phyloP scores from a whole-genome alignment of 2,797 vertebrate species.

The Psittacula derbiana region DNA sequence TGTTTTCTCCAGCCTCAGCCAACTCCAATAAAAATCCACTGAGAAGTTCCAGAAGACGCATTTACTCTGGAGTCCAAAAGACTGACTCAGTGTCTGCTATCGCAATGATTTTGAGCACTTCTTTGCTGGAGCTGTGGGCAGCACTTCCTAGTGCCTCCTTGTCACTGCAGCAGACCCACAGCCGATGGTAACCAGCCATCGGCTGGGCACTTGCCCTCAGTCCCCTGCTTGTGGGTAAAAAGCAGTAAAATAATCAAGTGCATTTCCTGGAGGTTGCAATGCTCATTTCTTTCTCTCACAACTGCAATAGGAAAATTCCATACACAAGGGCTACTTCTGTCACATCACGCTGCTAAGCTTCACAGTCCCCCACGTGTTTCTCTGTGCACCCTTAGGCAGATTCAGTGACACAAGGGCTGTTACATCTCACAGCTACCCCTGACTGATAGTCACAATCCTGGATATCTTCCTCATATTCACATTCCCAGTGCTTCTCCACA shows the following conservation, averaged over 20 bases:
- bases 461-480: not conserved
- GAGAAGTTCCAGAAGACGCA: slow-evolving; percentile 1
- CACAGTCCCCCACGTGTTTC: not conserved
- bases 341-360: not conserved
- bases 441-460: not conserved
- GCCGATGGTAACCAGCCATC: not conserved
- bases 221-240: not conserved
- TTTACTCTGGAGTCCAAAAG: not conserved
- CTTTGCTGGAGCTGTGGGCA: not conserved
- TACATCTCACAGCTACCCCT: not conserved
- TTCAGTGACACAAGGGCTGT: not conserved
- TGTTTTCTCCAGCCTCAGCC: slow-evolving; percentile 19
- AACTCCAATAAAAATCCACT: slow-evolving; percentile 28
- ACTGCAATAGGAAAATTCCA: not conserved
- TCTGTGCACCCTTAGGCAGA: not conserved
- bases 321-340: not conserved
- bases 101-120: not conserved
- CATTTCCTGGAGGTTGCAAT: not conserved
- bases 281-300: not conserved
- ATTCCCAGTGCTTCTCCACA: not conserved
- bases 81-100: not conserved
- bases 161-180: not conserved
- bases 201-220: not conserved
- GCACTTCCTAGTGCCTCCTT: not conserved
- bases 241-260: not conserved